These are phyloP conservation scores for Poecilia wingei DNA, from an alignment of 2,797 vertebrate species.

Conservation along the genomic window DNA sequence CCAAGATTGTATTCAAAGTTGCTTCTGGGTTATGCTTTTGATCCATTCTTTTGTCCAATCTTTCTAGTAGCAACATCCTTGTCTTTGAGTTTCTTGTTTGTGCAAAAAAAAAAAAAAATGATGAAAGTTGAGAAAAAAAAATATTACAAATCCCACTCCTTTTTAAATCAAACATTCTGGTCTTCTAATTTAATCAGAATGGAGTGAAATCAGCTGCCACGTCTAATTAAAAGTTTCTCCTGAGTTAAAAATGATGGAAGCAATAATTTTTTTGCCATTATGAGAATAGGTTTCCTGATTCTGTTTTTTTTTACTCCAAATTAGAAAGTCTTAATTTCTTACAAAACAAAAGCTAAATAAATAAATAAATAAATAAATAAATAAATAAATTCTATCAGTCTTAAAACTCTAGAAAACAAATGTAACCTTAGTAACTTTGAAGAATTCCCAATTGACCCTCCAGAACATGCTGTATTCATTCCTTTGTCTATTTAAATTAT, in stretches of 20 bases:
- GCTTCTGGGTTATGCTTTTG: not conserved
- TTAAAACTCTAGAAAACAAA: not conserved
- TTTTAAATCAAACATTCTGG: not conserved
- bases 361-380: not conserved
- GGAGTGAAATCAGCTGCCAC: not conserved
- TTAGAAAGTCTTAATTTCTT: not conserved
- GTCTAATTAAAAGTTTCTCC: not conserved
- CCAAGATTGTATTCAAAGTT: not conserved
- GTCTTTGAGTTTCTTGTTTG: not conserved
- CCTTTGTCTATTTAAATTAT: not conserved
- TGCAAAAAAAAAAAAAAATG: not conserved
- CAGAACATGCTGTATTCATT: not conserved
- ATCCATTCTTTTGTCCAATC: not conserved
- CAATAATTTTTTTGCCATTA: not conserved
- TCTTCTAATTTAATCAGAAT: not conserved
- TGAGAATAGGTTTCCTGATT: not conserved
- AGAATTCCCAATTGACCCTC: constrained; percentile 2
- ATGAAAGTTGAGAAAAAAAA: not conserved
- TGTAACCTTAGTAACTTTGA: not conserved
- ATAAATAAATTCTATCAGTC: not conserved
- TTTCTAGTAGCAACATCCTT: not conserved
- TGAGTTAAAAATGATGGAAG: not conserved
- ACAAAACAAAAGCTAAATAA: not conserved
- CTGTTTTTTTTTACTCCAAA: not conserved
- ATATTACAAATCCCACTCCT: not conserved